Evolutionary conservation across 2,113 vertebrate species (phyloP), one percentile per base, ranked within the genome.

Genomic region (human (Homo sapiens)): DNA sequence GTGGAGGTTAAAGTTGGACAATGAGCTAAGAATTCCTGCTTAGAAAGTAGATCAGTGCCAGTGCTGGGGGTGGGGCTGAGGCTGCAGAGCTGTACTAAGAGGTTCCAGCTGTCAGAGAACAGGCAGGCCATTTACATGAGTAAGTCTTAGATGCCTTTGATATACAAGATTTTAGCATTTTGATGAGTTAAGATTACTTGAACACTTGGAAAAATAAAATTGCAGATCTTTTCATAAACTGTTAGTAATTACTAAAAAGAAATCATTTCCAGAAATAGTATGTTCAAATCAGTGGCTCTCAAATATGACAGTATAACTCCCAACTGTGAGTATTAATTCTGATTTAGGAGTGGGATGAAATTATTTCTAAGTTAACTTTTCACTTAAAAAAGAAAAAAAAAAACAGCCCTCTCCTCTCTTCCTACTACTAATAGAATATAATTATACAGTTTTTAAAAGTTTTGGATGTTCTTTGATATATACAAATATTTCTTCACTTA

Each of bases 101-200:
- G 72, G 7, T 88, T 96, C 88, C 95, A 94, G 97, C 94, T 97
- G 94, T 61, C 79, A 93, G 43, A 35, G 52, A 88, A 95, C 18
- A 59, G 90, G 57, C 84, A 89, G 86, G 25, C 89, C 97, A 80
- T 97, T 94, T 96, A 94, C 90, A 87, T 91, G 50, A 32, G 79
- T 86, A 89, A 81, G 32, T 55, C 96, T 93, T 80, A 55, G 48
- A 82, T 64, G 70, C 45, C 75, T 96, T 40, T 95, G 86, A 82
- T 96, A 81, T 35, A 72, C 97, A 98, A 66, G 35, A 97, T 35
- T 30, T 98, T 96, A 93, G 30, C 14, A 95, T 98, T 98, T 98
- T 96, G 96, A 96, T 95, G 92, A 80, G 86, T 9, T 32, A 87
- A 97, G 98, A 97, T 94, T 43, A 50, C 82, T 98, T 78, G n/a